Evolutionary conservation across 2,888 invertebrate species (phyloP).

Genomic region (Eubasilissa splendida): DNA sequence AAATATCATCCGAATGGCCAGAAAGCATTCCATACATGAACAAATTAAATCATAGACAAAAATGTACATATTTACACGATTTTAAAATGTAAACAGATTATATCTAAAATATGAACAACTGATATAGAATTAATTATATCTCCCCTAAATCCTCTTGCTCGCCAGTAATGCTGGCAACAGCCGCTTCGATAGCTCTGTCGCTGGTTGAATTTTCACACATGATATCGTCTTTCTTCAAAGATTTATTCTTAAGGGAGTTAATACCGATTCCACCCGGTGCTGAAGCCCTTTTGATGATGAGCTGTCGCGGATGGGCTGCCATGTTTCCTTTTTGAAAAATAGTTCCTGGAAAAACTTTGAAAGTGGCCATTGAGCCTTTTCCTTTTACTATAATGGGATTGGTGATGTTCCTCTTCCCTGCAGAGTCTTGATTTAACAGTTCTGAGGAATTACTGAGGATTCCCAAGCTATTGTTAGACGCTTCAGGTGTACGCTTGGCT

Average conservation of each 20-base stretch:
- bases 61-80: too few species aligned
- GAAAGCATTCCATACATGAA: too few species aligned
- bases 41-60: too few species aligned
- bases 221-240: slow-evolving; percentile 41
- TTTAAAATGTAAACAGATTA: too few species aligned
- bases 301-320: slow-evolving; percentile 39
- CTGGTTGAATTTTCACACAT: slow-evolving; percentile 43
- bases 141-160: slow-evolving; percentile 42
- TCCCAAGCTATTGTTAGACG: not conserved
- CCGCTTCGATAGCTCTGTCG: slow-evolving; percentile 56
- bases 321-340: slow-evolving; percentile 50
- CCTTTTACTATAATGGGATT: slow-evolving; percentile 55
- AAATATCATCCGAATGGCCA: too few species aligned
- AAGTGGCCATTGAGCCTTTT: slow-evolving; percentile 50
- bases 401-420: slow-evolving; percentile 36
- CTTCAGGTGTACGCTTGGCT: slow-evolving; percentile 63
- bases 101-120: not conserved
- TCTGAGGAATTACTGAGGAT: slow-evolving; percentile 9
- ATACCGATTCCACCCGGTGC: slow-evolving; percentile 37
- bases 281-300: slow-evolving; percentile 53
- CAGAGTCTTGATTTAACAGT: not conserved
- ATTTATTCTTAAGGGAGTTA: slow-evolving; percentile 24
- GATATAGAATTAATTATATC: not conserved
- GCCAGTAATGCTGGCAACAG: slow-evolving; percentile 56
- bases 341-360: slow-evolving; percentile 53